Evolutionary conservation across 2,888 invertebrate genomes (phyloP), one percentile per base, ranked within the genome.

Genomic region (Oscheius sp.): DNA sequence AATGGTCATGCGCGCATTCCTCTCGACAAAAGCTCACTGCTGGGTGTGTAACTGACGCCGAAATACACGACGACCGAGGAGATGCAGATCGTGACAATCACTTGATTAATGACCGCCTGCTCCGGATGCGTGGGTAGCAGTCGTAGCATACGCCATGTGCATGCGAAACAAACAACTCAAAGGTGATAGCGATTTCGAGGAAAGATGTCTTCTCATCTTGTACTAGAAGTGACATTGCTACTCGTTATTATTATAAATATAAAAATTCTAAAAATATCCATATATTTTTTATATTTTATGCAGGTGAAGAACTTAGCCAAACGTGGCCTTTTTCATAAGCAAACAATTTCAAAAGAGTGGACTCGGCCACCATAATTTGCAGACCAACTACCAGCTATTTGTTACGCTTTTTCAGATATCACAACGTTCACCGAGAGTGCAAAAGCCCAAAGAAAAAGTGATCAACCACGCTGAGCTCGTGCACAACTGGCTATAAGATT

Each of bases 51-150:
- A 61, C 61, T 61, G 61, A 45, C 61, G 39, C 61, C n/a, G 61
- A 42, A 61, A 42, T n/a, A 23, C 45, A 61, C 61, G 42, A 20
- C 23, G 42, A 25, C n/a, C 27, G 42, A n/a, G 45, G 61, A 61
- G 25, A 45, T 27, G 29, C 20, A 52, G 57, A 42, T 61, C 45
- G 61, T 61, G 61, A 61, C 61, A 61, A 61, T 61, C 61, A 17
- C 23, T 61, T 61, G 61, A 61, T 61, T 61, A 61, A 61, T 61
- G 61, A 27, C 61, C 61, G 61, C 61, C 61, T 45, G 45, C 61
- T 45, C 61, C 61, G 45, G 45, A 39, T 61, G 61, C 61, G 61
- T 61, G 61, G 61, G 61, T 45, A 61, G 45, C 6, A 33, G 55
- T 23, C 55, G 55, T 55, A 55, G 55, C 55, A 55, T 55, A 55